These are phyloP conservation scores for Mesocentrotus franciscanus DNA, from an alignment of 53 echinoderm and acorn worm species.

Conservation along the genomic window DNA sequence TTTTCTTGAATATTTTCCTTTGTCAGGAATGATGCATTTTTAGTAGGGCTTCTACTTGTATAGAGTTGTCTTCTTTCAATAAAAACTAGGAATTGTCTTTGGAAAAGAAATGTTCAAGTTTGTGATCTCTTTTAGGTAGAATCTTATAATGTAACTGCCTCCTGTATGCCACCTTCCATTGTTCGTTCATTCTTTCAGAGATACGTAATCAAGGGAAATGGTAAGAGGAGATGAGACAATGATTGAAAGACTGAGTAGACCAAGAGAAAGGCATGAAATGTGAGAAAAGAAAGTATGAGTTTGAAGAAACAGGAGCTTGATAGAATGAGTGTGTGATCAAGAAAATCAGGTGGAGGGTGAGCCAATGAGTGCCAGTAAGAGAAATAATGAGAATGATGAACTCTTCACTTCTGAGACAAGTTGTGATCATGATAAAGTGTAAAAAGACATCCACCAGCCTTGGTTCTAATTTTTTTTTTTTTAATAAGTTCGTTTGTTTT, in stretches of 20 bases:
- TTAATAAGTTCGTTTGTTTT: not conserved
- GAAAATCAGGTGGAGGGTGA: not conserved
- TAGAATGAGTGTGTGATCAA: not conserved
- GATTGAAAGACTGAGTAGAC: not conserved
- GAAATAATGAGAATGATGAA: no score
- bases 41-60: constrained; percentile 67
- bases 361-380: no score
- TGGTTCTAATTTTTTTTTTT: not conserved
- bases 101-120: not conserved
- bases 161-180: no score
- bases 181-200: not conserved
- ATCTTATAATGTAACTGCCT: not conserved
- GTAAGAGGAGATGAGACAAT: not conserved
- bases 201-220: not conserved
- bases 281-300: not conserved
- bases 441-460: not conserved
- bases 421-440: not conserved
- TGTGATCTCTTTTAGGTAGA: not conserved
- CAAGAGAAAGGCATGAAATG: not conserved
- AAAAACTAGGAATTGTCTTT: constrained; percentile 65
- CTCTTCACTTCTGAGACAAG: no score
- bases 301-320: not conserved
- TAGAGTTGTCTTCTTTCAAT: constrained; percentile 64
- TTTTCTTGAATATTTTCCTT: constrained; percentile 58
- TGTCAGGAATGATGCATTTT: constrained; percentile 45